These are phyloP conservation scores for Electrophaes corylata DNA, from an alignment of 2,888 invertebrate genomes.

Conservation along the genomic window DNA sequence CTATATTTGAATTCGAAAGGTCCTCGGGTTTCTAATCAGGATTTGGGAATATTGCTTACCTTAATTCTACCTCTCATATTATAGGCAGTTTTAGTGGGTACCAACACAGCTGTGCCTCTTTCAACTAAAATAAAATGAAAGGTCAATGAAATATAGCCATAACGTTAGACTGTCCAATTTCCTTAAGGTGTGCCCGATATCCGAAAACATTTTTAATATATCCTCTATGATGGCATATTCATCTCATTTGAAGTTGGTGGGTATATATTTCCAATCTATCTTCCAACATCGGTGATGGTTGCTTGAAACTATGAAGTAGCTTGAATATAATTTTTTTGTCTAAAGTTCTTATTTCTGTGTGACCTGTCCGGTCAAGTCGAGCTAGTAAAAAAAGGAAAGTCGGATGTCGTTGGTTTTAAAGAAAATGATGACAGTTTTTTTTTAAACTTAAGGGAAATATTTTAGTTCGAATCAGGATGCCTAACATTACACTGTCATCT, in stretches of 20 bases:
- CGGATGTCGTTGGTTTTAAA: too few relatives aligned
- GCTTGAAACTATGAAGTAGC: neutral
- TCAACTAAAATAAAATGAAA: conserved; percentile 49
- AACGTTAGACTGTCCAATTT: conserved; percentile 44
- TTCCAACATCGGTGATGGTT: neutral
- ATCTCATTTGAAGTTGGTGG: conserved; percentile 39
- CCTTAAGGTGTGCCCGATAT: conserved; percentile 28
- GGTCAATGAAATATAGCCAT: conserved; percentile 47
- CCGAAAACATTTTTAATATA: conserved; percentile 47
- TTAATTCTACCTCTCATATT: conserved; percentile 42
- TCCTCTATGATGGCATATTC: conserved; percentile 36
- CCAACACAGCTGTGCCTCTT: conserved; percentile 43
- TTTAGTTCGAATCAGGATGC: too few relatives aligned
- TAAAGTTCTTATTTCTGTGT: too few relatives aligned
- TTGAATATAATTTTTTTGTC: neutral
- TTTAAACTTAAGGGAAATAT: too few relatives aligned
- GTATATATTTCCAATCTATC: neutral
- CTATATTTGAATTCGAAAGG: conserved; percentile 42
- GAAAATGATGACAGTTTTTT: too few relatives aligned
- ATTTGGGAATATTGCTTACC: conserved; percentile 47
- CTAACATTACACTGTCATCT: too few relatives aligned
- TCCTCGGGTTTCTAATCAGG: conserved; percentile 52
- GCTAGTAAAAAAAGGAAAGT: too few relatives aligned
- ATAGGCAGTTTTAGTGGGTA: conserved; percentile 44
- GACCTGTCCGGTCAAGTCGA: too few relatives aligned